These are phyloP conservation scores for Heliocidaris tuberculata DNA, from an alignment of 35 echinoderm and acorn worm genomes.

Conservation along the genomic window DNA sequence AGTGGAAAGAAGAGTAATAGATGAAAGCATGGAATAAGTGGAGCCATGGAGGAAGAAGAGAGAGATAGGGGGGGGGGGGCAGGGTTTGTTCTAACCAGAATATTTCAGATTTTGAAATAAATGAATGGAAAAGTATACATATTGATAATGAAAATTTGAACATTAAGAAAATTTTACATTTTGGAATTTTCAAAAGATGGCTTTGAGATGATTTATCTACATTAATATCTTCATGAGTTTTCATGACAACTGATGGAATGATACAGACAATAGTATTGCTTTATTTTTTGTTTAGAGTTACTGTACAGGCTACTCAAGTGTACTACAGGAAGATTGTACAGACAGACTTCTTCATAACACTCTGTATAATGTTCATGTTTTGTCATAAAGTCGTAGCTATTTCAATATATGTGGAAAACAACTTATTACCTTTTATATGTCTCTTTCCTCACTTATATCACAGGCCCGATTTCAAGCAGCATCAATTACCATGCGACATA, in stretches of 20 bases:
- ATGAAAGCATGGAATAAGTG: background rate
- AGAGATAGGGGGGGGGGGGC: too few relatives aligned
- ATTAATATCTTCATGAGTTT: background rate
- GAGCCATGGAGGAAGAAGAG: background rate
- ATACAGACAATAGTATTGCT: background rate
- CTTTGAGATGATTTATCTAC: background rate
- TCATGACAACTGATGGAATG: background rate
- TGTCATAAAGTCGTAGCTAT: background rate
- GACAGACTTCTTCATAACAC: background rate
- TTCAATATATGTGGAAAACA: background rate
- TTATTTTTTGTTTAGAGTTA: background rate
- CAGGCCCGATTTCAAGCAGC: conserved; percentile 82
- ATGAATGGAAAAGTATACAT: too few relatives aligned
- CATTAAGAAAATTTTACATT: too few relatives aligned
- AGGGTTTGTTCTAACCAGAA: too few relatives aligned
- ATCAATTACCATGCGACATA: conserved; percentile 71
- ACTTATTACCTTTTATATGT: background rate
- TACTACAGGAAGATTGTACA: too few relatives aligned
- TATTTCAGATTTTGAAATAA: too few relatives aligned
- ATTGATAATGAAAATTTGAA: too few relatives aligned
- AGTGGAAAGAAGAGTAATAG: background rate
- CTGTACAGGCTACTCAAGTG: too few relatives aligned
- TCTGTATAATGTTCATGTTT: background rate
- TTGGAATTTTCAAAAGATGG: background rate
- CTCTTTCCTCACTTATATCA: background rate